Conservation (phyloP, 2,113 vertebrate species). For the Ictalurus furcatus region DNA sequence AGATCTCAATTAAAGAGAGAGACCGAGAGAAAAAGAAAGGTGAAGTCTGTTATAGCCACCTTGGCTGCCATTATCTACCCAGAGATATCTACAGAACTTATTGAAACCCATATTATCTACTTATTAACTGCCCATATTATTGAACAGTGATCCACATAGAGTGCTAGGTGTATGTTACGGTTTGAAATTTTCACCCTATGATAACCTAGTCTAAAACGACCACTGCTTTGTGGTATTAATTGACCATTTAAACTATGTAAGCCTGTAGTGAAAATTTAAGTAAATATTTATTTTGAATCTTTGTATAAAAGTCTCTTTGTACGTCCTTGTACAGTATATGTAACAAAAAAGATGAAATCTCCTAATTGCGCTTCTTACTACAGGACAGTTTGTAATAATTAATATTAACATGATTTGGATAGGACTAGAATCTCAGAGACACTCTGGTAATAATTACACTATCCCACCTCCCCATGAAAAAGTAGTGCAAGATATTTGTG, state of each 20-base stretch:
- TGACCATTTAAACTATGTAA: neutral
- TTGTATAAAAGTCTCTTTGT: neutral
- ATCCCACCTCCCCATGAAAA: neutral
- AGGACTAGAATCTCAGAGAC: neutral
- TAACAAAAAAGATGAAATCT: neutral
- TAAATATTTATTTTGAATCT: neutral
- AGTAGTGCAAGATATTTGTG: neutral
- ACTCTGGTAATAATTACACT: neutral
- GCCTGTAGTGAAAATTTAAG: too few species aligned
- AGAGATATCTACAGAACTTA: neutral
- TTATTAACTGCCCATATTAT: neutral
- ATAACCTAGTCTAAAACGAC: neutral
- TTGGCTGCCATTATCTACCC: neutral
- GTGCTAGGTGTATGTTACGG: neutral
- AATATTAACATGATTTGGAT: neutral
- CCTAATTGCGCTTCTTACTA: neutral
- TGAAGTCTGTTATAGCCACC: conserved; percentile 10
- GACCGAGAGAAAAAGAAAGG: neutral
- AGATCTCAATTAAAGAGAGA: conserved; percentile 28
- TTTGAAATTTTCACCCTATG: neutral
- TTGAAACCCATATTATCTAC: neutral
- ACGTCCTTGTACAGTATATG: neutral
- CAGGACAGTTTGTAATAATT: neutral
- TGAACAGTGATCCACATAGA: neutral
- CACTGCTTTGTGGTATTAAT: neutral